A percentile compares a stretch with the other conserved stretches of the same genome.
Conservation (phyloP, 2,888 invertebrate genomes). For the Stegana nigrithorax region DNA sequence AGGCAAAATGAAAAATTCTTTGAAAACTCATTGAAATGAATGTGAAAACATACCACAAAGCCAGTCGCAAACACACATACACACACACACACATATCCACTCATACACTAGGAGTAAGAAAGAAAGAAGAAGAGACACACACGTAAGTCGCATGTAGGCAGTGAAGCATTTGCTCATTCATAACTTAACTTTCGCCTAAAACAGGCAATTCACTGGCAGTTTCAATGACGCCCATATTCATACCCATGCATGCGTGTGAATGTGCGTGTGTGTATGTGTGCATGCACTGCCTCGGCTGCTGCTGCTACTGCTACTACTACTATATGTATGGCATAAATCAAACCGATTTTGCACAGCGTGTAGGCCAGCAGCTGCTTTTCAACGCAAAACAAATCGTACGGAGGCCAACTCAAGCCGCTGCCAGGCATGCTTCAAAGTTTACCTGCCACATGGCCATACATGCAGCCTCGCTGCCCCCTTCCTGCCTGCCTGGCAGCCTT, state of each 20-base stretch:
- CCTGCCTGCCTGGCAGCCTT: too few relatives aligned
- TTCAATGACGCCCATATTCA: constrained; percentile 55
- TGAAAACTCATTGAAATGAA: constrained; percentile 47
- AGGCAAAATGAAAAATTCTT: constrained; percentile 24
- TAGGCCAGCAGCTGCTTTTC: constrained; percentile 13
- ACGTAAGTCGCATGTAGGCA: too few relatives aligned
- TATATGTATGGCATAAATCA: constrained; percentile 53
- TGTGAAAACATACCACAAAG: constrained; percentile 39
- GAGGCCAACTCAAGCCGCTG: constrained; percentile 47
- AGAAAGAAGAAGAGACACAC: too few relatives aligned
- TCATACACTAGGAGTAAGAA: neutral
- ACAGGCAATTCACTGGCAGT: constrained; percentile 48
- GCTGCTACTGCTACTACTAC: too few relatives aligned
- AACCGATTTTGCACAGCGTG: constrained; percentile 32
- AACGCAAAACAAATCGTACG: too few relatives aligned
- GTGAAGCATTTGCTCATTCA: neutral
- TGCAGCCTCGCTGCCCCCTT: too few relatives aligned
- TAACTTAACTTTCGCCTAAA: constrained; percentile 37
- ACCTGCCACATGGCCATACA: too few relatives aligned
- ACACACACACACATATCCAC: constrained; percentile 5
- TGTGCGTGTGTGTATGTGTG: constrained; percentile 33
- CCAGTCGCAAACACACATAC: constrained; percentile 26
- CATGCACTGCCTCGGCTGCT: too few relatives aligned
- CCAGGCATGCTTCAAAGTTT: constrained; percentile 54
- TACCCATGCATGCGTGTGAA: constrained; percentile 25